Evolutionary conservation across 2,888 invertebrate genomes (phyloP), one percentile per base, ranked within the genome.

Genomic region (Baronia brevicornis): DNA sequence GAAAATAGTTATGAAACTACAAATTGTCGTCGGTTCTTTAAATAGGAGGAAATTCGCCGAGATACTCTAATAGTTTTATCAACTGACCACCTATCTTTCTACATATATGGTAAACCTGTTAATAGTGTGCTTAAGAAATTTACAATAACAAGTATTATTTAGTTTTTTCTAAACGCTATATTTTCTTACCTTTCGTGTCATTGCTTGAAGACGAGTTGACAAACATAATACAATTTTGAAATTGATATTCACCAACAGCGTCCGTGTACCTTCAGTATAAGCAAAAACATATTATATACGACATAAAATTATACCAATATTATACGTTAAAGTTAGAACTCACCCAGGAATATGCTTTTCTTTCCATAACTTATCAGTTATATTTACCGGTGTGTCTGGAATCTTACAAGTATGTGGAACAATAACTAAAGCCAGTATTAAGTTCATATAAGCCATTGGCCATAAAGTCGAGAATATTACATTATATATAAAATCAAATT

Each of bases 381-480:
- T 38, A 45, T 72, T 66, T 11, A 49, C 50, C 3, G 59, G 54
- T 27, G 60, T 61, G 17, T 63, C 57, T 3, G 80, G 75, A 7
- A 82, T 50, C 41, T 60, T 46, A 44, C 86, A 86, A 40, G 56
- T 63, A 46, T 86, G 77, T 10, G 80, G 73, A 18, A 71, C 70
- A 26, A 78, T 54, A 2, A 73, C 66, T 18, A 86, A 54, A 21
- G 74, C 68, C 37, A 85, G 59, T 37, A 80, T 52, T 38, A 77
- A 62, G 46, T 73, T 82, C 43, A 72, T 56, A 44, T 75, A 74
- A 3, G 72, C 60, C 53, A 82, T 68, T 14, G 67, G 55, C 54
- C 78, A 70, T 11, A 72, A 53, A 2, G 49, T 48, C 4, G 72
- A 53, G 13, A 82, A 61, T 1, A 73, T 39, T 8, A 73, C 54